These are phyloP conservation scores for Seriola dumerili DNA, from an alignment of 2,113 vertebrate genomes.

Conservation along the genomic window DNA sequence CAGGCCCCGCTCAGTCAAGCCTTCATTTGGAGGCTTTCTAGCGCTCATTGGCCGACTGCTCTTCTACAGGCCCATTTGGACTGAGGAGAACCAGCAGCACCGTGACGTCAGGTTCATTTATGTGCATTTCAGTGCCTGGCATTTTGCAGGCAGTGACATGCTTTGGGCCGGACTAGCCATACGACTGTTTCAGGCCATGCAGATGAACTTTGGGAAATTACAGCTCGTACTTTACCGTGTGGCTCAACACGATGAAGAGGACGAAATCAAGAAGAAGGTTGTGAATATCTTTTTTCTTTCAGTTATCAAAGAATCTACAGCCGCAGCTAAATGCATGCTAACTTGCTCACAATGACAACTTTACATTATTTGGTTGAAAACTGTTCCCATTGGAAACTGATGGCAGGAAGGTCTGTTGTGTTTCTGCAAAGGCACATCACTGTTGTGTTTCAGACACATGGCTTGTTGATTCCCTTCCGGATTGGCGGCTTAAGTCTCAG, in stretches of 20 bases:
- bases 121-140: constrained; percentile 95
- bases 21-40: constrained; percentile 69
- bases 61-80: constrained; percentile 89
- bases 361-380: background rate
- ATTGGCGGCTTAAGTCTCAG: background rate
- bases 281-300: background rate
- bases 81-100: constrained; percentile 82
- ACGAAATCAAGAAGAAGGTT: constrained; percentile 73
- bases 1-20: constrained; percentile 47
- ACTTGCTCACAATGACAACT: background rate
- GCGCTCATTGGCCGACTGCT: constrained; percentile 80
- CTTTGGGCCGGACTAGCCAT: constrained; percentile 94
- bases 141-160: constrained; percentile 93
- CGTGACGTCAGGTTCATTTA: constrained; percentile 88
- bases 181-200: constrained; percentile 87
- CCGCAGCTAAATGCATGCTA: background rate
- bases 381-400: no score
- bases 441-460: no score
- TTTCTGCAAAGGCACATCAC: no score
- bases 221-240: constrained; percentile 88
- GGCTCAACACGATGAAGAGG: constrained; percentile 71
- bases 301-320: background rate
- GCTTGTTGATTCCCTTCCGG: background rate
- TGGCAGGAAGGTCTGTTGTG: no score
- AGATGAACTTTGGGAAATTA: constrained; percentile 87